Conservation (phyloP, 2,113 vertebrate genomes). For the Reinhardtius hippoglossoides region DNA sequence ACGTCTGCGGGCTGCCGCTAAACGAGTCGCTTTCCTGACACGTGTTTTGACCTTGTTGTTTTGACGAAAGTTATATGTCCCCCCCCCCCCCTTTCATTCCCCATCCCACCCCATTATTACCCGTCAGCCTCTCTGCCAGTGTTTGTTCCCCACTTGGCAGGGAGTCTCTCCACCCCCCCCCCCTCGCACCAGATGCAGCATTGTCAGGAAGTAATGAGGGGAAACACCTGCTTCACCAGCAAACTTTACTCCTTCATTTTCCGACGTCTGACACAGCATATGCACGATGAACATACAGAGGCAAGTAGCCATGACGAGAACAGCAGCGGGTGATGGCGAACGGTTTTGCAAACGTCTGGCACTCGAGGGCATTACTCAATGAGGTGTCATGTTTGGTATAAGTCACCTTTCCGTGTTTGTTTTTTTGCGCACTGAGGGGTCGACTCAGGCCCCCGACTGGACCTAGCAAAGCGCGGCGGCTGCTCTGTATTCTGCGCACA, state of each 20-base stretch:
- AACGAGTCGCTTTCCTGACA: not conserved
- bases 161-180: constrained; percentile 54
- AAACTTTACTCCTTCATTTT: constrained; percentile 63
- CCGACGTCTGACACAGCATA: constrained; percentile 69
- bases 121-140: constrained; percentile 59
- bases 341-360: constrained; percentile 27
- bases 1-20: constrained; percentile 1
- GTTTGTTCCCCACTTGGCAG: constrained; percentile 74
- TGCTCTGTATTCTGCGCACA: constrained; percentile 53
- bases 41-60: constrained; percentile 52
- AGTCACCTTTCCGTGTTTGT: constrained; percentile 10
- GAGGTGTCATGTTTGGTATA: constrained; percentile 40
- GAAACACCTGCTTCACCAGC: constrained; percentile 77
- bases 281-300: constrained; percentile 62
- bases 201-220: constrained; percentile 80
- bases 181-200: constrained; percentile 76
- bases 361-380: constrained; percentile 31
- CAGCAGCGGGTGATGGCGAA: constrained; percentile 24
- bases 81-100: not conserved
- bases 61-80: constrained; percentile 6
- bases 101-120: constrained; percentile 51
- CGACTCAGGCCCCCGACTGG: not conserved
- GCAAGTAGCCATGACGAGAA: constrained; percentile 71
- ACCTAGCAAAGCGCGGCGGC: not conserved
- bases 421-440: not conserved